phyloP scores from a whole-genome alignment of 2,113 vertebrate species.

The Cacatua alba region DNA sequence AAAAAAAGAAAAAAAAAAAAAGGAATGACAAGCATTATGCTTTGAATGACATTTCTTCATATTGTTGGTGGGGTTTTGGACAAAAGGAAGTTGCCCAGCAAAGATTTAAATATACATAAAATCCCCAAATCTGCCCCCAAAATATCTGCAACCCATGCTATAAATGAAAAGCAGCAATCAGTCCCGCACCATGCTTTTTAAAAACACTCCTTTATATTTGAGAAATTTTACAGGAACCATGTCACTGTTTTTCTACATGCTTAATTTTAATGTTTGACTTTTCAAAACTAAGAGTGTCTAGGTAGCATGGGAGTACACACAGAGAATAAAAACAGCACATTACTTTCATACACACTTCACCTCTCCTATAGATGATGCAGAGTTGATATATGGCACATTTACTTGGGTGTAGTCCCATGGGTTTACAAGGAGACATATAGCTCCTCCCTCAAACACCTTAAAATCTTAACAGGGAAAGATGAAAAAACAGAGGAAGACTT shows the following conservation, averaged over 20 bases:
- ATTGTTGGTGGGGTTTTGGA: background rate
- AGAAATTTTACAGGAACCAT: background rate
- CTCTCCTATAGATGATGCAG: no score
- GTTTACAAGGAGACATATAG: background rate
- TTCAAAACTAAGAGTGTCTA: background rate
- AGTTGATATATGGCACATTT: background rate
- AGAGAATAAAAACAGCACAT: background rate
- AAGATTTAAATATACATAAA: background rate
- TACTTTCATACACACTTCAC: background rate
- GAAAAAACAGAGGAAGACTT: background rate
- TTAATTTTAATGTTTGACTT: background rate
- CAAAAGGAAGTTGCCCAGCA: background rate
- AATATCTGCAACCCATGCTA: background rate
- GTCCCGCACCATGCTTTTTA: background rate
- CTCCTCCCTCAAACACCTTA: background rate
- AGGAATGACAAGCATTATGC: background rate
- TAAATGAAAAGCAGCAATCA: background rate
- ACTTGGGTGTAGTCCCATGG: fast-evolving
- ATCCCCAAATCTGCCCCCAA: background rate
- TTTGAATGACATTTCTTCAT: background rate
- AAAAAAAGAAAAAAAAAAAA: background rate
- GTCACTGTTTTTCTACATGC: background rate
- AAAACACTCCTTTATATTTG: background rate
- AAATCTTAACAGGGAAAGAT: background rate
- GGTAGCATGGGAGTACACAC: background rate